A percentile compares a stretch with the other conserved stretches of the same genome.
phyloP scores from a whole-genome alignment of 2,888 invertebrate genomes.

The Ctenicera cuprea region DNA sequence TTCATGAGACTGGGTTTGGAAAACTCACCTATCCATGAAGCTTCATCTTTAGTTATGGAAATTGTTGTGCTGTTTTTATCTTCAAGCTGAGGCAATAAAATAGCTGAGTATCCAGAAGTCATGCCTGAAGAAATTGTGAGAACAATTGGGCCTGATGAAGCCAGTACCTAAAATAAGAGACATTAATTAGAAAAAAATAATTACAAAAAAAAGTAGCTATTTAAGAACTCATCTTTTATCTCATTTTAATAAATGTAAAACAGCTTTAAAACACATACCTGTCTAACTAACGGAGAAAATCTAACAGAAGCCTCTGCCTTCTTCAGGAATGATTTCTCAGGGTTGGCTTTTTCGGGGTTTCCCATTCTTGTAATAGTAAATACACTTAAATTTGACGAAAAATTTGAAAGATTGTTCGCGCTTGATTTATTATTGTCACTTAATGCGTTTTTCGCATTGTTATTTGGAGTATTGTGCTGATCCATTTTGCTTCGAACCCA shows the following conservation, averaged over 20 bases:
- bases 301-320: constrained; percentile 12
- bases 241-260: too few relatives aligned
- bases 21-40: constrained; percentile 78
- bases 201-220: too few relatives aligned
- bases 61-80: constrained; percentile 70
- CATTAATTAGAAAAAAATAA: background rate
- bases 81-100: constrained; percentile 78
- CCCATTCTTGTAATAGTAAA: constrained; percentile 20
- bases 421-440: background rate
- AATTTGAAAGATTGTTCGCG: background rate
- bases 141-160: constrained; percentile 10
- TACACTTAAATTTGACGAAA: background rate
- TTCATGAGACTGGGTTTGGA: too few relatives aligned
- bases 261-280: constrained; percentile 10
- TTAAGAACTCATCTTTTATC: too few relatives aligned
- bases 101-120: constrained; percentile 79
- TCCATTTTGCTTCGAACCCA: constrained; percentile 9
- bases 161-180: constrained; percentile 2
- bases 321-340: constrained; percentile 9
- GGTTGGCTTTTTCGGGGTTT: constrained; percentile 16
- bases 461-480: background rate
- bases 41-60: constrained; percentile 72
- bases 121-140: constrained; percentile 73
- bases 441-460: constrained; percentile 10
- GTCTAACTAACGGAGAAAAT: constrained; percentile 15